Conservation (phyloP, 2,113 vertebrate species). For the Heptranchias perlo region DNA sequence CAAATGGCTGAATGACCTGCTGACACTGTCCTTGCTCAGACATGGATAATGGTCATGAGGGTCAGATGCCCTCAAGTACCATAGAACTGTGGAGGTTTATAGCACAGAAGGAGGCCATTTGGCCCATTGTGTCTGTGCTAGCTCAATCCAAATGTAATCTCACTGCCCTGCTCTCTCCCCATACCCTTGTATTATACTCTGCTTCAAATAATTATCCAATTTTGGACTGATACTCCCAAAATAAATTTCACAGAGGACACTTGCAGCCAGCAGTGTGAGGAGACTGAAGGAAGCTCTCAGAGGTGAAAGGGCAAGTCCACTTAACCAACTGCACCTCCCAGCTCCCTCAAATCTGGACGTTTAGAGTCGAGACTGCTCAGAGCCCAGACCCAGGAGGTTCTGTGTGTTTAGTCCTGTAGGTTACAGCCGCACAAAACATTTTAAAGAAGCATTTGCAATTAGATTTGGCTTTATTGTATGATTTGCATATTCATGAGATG, state of each 20-base stretch:
- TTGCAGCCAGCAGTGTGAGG: neutral
- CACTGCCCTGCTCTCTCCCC: neutral
- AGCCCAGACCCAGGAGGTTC: neutral
- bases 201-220: neutral
- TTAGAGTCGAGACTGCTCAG: no score
- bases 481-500: slow-evolving; percentile 73
- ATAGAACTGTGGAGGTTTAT: neutral
- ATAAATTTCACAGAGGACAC: neutral
- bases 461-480: slow-evolving; percentile 57
- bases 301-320: neutral
- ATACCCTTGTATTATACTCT: neutral
- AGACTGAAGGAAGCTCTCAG: no score
- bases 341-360: neutral
- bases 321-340: neutral
- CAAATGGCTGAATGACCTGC: neutral
- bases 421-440: neutral
- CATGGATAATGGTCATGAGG: neutral
- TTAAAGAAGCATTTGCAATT: neutral
- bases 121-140: neutral
- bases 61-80: neutral
- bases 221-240: neutral
- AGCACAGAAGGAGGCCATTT: neutral
- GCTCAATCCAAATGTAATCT: neutral
- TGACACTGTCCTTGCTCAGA: neutral
- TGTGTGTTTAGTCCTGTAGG: neutral